Evolutionary conservation across 2,113 vertebrate species (phyloP), one percentile per base, ranked within the genome.

Genomic region (Zootoca vivipara): DNA sequence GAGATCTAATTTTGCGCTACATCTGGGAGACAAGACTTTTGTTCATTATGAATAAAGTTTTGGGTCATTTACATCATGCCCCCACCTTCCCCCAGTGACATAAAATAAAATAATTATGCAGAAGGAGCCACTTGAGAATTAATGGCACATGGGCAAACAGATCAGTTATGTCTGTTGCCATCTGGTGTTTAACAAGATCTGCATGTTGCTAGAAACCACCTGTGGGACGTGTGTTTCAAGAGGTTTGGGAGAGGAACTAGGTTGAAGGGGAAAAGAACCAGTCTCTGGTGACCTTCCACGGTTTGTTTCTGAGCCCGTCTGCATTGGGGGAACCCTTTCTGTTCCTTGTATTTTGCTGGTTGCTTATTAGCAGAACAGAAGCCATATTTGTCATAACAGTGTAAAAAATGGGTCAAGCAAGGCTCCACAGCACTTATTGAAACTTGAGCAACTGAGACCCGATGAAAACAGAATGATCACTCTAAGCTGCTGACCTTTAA

Each of bases 351-450:
- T 73, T 73, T 67, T 64, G 35, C 38, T 33, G n/a, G 8, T 16
- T 16, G 8, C 20, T 80, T 5, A 1, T 40, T 90, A 78, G 33
- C 42, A 52, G 38, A 56, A 52, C 16, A 73, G 69, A 9, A 42
- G 0, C 65, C 1, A 0, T 20, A 78, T 28, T 40, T 20, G 0
- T 0, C 18, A 7, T 78, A 22, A 2, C 0, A 2, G 46, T 35
- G 2, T 56, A 1, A 52, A 52, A 52, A 28, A 77, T n/a, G 9
- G 64, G 38, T 86, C 75, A 80, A 83, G 28, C 8, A 26, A 52
- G 46, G 67, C 81, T 83, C 83, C 12, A 0, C 26, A 24, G n/a
- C 1, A 0, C 42, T 28, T 69, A 0, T 0, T 91, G 77, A 84
- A 89, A 62, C 86, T 82, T 0, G n/a, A 87, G 74, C 85, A 79